These are phyloP conservation scores for Sardina pilchardus DNA, from an alignment of 2,113 vertebrate species.

Conservation along the genomic window DNA sequence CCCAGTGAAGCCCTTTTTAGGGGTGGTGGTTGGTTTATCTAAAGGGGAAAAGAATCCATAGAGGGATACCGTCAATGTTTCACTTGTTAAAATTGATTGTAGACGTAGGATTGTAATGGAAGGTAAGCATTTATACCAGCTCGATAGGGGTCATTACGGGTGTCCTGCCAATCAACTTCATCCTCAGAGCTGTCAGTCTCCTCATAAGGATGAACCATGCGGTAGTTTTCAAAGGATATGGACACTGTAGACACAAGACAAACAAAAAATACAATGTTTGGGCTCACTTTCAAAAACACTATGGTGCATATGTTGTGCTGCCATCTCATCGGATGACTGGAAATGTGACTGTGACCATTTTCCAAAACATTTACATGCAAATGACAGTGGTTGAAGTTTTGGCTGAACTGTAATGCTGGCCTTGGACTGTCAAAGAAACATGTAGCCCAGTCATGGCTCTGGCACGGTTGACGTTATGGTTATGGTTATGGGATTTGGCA, in stretches of 20 bases:
- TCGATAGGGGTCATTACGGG: constrained; percentile 87
- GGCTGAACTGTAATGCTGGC: not conserved
- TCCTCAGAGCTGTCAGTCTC: constrained; percentile 95
- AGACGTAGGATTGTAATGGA: not conserved
- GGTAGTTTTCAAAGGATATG: constrained; percentile 98
- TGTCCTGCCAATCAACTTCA: constrained; percentile 98
- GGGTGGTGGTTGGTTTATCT: constrained; percentile 89
- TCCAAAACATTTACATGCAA: not conserved
- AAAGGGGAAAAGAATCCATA: constrained; percentile 34
- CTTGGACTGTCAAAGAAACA: not conserved
- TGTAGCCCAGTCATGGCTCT: not conserved
- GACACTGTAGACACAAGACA: constrained; percentile 78
- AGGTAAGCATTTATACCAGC: constrained; percentile 70
- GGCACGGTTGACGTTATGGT: too few relatives aligned
- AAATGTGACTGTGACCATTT: not conserved
- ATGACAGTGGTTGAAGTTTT: not conserved
- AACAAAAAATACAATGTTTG: not conserved
- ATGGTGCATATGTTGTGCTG: not conserved
- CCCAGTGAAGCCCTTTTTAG: constrained; percentile 86
- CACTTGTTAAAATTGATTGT: not conserved
- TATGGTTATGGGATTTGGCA: too few relatives aligned
- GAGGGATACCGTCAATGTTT: not conserved
- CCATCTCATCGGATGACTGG: not conserved
- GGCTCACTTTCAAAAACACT: not conserved
- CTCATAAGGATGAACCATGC: constrained; percentile 90